phyloP scores from a whole-genome alignment of 2,113 vertebrate species.

The Passer domesticus region DNA sequence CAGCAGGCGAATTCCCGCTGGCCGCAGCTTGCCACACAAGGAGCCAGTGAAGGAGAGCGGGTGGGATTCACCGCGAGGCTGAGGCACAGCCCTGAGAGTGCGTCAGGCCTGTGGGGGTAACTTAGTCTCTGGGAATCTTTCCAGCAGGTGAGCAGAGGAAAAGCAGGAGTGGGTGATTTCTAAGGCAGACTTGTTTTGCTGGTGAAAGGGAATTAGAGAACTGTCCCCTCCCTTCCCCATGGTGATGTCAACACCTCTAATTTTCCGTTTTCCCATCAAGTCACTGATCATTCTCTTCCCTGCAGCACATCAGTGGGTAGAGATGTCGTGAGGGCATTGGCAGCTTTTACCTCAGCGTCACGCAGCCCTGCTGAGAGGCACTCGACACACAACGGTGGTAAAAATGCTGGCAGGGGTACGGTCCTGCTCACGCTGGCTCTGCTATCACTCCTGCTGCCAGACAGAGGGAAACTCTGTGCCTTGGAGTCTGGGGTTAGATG shows the following conservation, averaged over 20 bases:
- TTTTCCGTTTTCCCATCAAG: background rate
- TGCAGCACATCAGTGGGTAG: background rate
- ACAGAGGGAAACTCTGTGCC: background rate
- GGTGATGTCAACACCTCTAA: background rate
- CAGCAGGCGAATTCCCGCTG: background rate
- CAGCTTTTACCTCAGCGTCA: conserved; percentile 10
- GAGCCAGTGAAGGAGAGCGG: background rate
- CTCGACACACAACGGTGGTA: background rate
- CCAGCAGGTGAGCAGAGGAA: background rate
- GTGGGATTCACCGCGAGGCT: fast-evolving
- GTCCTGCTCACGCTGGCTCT: background rate
- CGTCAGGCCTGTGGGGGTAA: background rate
- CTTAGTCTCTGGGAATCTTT: background rate
- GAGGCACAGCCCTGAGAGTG: background rate
- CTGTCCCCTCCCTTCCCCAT: background rate
- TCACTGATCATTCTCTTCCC: conserved; percentile 8
- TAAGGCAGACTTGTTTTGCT: background rate
- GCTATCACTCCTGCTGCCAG: background rate
- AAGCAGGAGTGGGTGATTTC: background rate
- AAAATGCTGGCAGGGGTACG: conserved; percentile 12
- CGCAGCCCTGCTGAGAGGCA: conserved; percentile 46
- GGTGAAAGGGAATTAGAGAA: background rate
- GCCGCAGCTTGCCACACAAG: fast-evolving
- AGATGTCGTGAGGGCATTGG: background rate
- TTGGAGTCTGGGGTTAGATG: background rate